Base-by-base conservation (phyloP, 2,113 vertebrate genomes). In the Coptodon rendalli region DNA sequence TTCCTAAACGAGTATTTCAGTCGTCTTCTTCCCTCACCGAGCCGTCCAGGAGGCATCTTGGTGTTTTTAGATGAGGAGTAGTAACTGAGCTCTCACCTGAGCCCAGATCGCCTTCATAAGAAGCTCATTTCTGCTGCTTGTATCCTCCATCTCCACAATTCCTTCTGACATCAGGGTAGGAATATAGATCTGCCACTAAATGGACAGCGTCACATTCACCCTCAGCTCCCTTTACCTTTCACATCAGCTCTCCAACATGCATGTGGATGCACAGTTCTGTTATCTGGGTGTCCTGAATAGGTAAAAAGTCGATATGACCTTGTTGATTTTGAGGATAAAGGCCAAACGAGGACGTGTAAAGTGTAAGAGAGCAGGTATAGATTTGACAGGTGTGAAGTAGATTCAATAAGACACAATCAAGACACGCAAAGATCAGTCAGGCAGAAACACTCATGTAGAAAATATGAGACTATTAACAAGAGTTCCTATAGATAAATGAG, bases 101-200 rank as follows among this genome's bases (percentile, higher is more conserved):
- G 7, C n/a, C 8, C 38, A 73, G 68, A 6, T 17, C 14, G 8
- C 8, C 68, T 45, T 45, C 68, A 73, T 0, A 45, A 43, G 14
- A 73, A 48, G 40, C 40, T 73, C 3, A 71, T 73, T 73, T 45
- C 14, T 27, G 13, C 22, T 73, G 22, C 40, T 17, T 76, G 9
- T 19, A 45, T 29, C 40, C 68, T 76, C 1, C 0, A 73, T 45
- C 68, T 36, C 16, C 53, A 12, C 17, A 12, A 11, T 16, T 71
- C 22, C 7, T 71, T 16, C 22, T 73, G 66, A 43, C 13, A 45
- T 38, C 13, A 27, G 38, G 31, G 63, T 0, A 24, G 63, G n/a
- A 0, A 40, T 4, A 24, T 24, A 24, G 66, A 71, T 43, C 38
- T 43, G 22, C 13, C 0, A 1, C 13, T 27, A 73, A 45, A 45